These are phyloP conservation scores for Alloscopus bannaensis DNA, from an alignment of 2,888 invertebrate species.

Conservation along the genomic window DNA sequence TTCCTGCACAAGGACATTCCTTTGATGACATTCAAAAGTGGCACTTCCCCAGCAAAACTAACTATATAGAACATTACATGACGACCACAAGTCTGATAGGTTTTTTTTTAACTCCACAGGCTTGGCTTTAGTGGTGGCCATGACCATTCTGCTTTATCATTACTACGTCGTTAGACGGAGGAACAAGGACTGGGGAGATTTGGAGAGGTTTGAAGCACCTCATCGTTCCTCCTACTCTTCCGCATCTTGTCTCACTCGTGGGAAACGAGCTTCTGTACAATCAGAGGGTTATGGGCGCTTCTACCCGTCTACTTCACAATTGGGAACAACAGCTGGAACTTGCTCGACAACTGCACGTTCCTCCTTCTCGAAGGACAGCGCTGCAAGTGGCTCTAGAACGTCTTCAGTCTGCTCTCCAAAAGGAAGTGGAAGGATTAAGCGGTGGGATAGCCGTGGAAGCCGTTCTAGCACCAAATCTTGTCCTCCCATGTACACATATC, in stretches of 20 bases:
- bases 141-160: constrained; percentile 82
- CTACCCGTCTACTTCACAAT: constrained; percentile 24
- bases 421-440: constrained; percentile 54
- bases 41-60: not conserved
- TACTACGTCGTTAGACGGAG: constrained; percentile 80
- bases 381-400: constrained; percentile 40
- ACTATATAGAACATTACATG: no score
- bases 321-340: constrained; percentile 12
- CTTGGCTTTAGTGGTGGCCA: constrained; percentile 81
- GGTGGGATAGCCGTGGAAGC: constrained; percentile 71
- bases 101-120: no score
- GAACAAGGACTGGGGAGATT: constrained; percentile 80
- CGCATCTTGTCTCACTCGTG: constrained; percentile 56
- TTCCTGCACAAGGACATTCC: no score
- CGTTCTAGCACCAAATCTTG: constrained; percentile 71
- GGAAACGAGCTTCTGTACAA: constrained; percentile 52
- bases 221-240: constrained; percentile 67
- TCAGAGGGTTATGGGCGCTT: constrained; percentile 54
- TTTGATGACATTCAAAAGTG: no score
- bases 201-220: constrained; percentile 76
- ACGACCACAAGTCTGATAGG: no score
- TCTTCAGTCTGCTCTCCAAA: constrained; percentile 21
- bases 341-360: constrained; percentile 40
- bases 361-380: constrained; percentile 43
- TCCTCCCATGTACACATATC: constrained; percentile 71